These are phyloP conservation scores for Plebejus melissa DNA, from an alignment of 2,888 invertebrate genomes.

Conservation along the genomic window DNA sequence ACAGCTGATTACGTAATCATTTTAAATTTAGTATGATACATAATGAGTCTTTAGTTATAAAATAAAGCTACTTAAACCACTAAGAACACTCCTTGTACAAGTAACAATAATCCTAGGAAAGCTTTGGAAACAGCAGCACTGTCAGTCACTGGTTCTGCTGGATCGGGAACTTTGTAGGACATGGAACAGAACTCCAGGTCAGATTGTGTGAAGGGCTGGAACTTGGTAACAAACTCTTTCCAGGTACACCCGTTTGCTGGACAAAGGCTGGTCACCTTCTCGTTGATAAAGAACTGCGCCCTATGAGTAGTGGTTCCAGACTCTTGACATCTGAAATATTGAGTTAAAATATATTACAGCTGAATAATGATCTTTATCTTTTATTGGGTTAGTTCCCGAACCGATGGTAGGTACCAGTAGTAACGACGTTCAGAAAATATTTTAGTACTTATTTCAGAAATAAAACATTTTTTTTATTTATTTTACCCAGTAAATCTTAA, in stretches of 20 bases:
- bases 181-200: constrained; percentile 55
- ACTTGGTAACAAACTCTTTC: constrained; percentile 54
- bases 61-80: background rate
- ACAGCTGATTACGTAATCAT: background rate
- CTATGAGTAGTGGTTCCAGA: constrained; percentile 42
- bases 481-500: too few species aligned
- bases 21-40: background rate
- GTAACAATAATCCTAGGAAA: constrained; percentile 29
- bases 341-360: background rate
- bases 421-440: too few species aligned
- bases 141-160: constrained; percentile 22
- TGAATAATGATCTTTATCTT: too few species aligned
- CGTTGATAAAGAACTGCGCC: constrained; percentile 60
- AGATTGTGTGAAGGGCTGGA: constrained; percentile 46
- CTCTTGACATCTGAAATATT: constrained; percentile 48
- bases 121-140: constrained; percentile 29
- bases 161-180: constrained; percentile 28
- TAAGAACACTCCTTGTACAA: background rate
- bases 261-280: constrained; percentile 53
- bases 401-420: too few species aligned
- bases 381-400: too few species aligned
- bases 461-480: too few species aligned
- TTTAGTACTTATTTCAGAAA: too few species aligned
- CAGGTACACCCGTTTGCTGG: constrained; percentile 59
- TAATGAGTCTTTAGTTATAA: background rate